Percentiles rank a stretch among this genome's conserved stretches.
Evolutionary conservation across 1,140 invertebrate genomes (phyloP).

Genomic region (Myzus persicae): DNA sequence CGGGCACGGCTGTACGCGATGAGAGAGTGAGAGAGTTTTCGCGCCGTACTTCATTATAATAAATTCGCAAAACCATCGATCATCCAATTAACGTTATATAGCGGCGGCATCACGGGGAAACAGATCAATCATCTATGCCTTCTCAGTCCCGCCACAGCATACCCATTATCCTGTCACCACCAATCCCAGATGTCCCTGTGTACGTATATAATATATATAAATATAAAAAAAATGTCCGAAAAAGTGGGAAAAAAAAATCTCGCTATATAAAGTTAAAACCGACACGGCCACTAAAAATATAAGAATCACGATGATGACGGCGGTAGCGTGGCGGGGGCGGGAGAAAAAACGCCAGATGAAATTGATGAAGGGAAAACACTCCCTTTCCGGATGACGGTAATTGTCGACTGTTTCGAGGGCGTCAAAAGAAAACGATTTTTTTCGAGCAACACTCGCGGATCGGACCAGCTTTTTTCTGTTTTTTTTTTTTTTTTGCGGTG

Average conservation of each 20-base stretch:
- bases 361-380: conserved; percentile 56
- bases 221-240: conserved; percentile 47
- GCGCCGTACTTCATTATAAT: conserved; percentile 48
- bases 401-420: conserved; percentile 56
- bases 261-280: conserved; percentile 41
- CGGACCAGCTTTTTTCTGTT: conserved; percentile 34
- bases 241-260: conserved; percentile 22
- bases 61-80: conserved; percentile 48
- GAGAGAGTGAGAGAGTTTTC: not conserved
- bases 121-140: conserved; percentile 55
- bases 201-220: not conserved
- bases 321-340: not conserved
- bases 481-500: conserved; percentile 34
- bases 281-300: conserved; percentile 55
- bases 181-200: conserved; percentile 54
- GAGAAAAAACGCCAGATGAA: conserved; percentile 18
- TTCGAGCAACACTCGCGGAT: not conserved
- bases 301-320: conserved; percentile 39
- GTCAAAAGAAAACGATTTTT: conserved; percentile 58
- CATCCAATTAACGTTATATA: conserved; percentile 56
- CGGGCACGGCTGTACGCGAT: not conserved
- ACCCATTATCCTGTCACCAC: conserved; percentile 57
- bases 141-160: not conserved
- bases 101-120: conserved; percentile 7
- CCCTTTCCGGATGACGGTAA: conserved; percentile 58